Percentiles rank a stretch among this genome's conserved stretches.
Conservation (phyloP, 2,888 invertebrate genomes). For the Octodonta nipae region DNA sequence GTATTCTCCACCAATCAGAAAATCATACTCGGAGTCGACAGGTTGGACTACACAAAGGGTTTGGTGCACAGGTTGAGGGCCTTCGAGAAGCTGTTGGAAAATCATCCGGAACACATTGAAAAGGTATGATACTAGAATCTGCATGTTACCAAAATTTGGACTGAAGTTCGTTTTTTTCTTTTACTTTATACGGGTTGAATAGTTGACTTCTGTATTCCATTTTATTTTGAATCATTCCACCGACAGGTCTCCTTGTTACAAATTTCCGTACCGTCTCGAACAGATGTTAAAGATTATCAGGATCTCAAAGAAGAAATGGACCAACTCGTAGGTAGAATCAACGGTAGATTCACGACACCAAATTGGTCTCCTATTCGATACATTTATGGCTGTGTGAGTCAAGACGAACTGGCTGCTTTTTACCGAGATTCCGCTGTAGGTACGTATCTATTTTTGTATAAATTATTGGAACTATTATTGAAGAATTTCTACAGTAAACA, state of each 20-base stretch:
- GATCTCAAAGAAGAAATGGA: constrained; percentile 84
- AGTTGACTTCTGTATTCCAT: too few species aligned
- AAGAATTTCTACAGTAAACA: too few species aligned
- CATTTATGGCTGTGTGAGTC: constrained; percentile 77
- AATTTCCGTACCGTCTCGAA: constrained; percentile 77
- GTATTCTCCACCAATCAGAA: constrained; percentile 60
- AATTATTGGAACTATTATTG: too few species aligned
- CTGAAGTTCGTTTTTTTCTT: too few species aligned
- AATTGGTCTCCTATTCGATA: constrained; percentile 83
- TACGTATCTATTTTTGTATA: too few species aligned
- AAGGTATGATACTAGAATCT: constrained; percentile 35
- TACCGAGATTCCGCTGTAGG: constrained; percentile 78
- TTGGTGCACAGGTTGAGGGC: constrained; percentile 70
- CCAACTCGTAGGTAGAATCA: constrained; percentile 75
- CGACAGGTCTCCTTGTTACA: constrained; percentile 74
- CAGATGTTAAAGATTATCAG: constrained; percentile 80
- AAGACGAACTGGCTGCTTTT: constrained; percentile 73
- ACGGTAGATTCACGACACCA: constrained; percentile 77
- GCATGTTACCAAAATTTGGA: too few species aligned
- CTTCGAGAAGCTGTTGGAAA: constrained; percentile 67
- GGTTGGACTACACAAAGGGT: constrained; percentile 5
- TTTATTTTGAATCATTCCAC: too few species aligned
- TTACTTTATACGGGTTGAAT: too few species aligned
- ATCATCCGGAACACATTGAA: constrained; percentile 74
- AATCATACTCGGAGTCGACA: constrained; percentile 73